Conservation (phyloP, 1,140 invertebrate species). For the Papilio polyxenes region DNA sequence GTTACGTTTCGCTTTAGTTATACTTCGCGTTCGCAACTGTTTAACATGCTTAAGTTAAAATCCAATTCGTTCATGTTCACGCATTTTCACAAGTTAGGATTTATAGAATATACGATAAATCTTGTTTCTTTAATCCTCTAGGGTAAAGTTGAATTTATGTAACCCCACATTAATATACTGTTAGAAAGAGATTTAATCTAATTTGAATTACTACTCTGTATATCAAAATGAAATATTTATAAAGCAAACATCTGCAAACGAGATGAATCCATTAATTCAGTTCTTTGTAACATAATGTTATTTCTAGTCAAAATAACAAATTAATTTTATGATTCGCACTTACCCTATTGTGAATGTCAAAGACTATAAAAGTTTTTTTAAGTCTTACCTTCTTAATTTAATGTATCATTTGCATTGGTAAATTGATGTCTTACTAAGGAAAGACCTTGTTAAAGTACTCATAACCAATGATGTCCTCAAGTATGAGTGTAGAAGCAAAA, state of each 20-base stretch:
- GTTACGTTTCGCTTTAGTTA: too few species aligned
- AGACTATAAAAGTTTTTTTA: not conserved
- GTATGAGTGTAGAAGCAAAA: too few species aligned
- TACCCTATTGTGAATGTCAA: not conserved
- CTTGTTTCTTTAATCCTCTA: not conserved
- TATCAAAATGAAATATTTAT: constrained; percentile 4
- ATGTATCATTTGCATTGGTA: not conserved
- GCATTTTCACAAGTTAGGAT: not conserved
- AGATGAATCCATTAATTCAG: not conserved
- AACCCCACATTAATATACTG: constrained; percentile 7
- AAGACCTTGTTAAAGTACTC: too few species aligned
- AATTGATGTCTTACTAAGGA: too few species aligned
- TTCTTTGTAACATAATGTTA: not conserved
- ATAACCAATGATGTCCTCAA: too few species aligned
- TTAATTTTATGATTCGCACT: not conserved
- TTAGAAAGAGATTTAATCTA: constrained; percentile 1
- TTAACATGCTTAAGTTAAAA: too few species aligned
- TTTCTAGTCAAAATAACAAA: not conserved
- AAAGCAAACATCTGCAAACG: not conserved
- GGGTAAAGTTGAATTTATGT: not conserved
- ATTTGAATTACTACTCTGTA: not conserved
- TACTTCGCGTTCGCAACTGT: too few species aligned
- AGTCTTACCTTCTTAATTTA: not conserved
- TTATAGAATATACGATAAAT: not conserved
- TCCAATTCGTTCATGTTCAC: not conserved